Base-by-base conservation (phyloP, 2,888 invertebrate species). In the Eustalomyia histrio region DNA sequence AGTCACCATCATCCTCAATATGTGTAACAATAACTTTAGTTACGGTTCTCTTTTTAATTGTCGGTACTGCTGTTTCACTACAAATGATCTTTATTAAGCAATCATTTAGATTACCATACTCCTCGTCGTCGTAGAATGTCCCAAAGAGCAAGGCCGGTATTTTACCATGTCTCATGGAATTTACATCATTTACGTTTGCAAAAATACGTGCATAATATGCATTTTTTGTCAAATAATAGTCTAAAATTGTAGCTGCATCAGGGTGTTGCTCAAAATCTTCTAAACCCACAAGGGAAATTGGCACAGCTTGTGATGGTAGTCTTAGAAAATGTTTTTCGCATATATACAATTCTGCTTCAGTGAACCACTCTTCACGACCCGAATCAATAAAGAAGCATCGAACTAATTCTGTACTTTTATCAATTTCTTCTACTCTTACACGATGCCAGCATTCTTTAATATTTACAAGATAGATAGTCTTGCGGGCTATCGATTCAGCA, bases 321-420 rank as follows among this genome's bases (percentile, higher is more conserved):
- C 89, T 90, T 12, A 94, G 92, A 86, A 95, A 96, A 79, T 93
- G 92, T 0, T 93, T 91, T 78, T 93, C 93, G 64, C 95, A 91
- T 29, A 92, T 91, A 84, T 92, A 93, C 29, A 96, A 91, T 78
- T 92, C 91, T 24, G 91, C 88, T 12, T 92, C 89, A 5, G 90
- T 84, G 21, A 94, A 92, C 16, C 89, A 88, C 60, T 93, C 94
- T 80, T 93, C 94, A 83, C 95, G 95, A 0, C 96, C 96, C 83
- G 93, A 93, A 89, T 96, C 96, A 10, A 96, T 94, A 81, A 95
- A 93, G 84, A 94, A 94, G 67, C 94, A 94, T 10, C 91, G 88
- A 21, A 88, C 89, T 5, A 85, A 86, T 1, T 91, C 92, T 33
- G 90, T 90, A 0, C 91, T 90, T 21, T 91, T 91, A 35, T 92